Conservation (phyloP, 2,113 vertebrate species). For the Apaloderma vittatum region DNA sequence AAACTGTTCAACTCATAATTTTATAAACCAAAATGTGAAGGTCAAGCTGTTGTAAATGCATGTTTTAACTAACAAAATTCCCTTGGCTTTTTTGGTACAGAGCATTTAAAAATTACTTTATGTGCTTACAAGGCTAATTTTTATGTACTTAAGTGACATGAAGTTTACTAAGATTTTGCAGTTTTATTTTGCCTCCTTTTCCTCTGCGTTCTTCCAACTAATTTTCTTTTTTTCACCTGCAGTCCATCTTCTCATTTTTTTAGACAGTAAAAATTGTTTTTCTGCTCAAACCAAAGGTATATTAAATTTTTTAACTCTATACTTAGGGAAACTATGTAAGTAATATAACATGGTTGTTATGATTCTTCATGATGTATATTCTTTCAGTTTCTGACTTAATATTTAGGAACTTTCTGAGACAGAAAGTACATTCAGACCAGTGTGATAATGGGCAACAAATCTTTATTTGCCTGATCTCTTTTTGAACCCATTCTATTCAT, state of each 20-base stretch:
- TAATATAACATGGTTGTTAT: not conserved
- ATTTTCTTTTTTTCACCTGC: not conserved
- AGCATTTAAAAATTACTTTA: not conserved
- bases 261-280: not conserved
- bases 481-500: not conserved
- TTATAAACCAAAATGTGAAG: not conserved
- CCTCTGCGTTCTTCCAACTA: not conserved
- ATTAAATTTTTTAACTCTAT: too few species aligned
- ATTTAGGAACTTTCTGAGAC: not conserved
- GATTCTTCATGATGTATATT: not conserved
- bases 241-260: not conserved
- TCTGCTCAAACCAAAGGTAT: not conserved
- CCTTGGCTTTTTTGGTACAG: not conserved
- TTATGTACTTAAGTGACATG: not conserved
- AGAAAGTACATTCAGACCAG: not conserved
- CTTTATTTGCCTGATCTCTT: not conserved
- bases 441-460: not conserved
- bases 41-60: not conserved
- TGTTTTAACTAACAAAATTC: not conserved
- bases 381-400: not conserved
- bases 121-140: not conserved
- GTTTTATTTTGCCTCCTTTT: not conserved
- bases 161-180: not conserved
- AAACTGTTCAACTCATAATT: not conserved
- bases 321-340: not conserved